Evolutionary conservation across 1,140 invertebrate species (phyloP).

Genomic region (Bombus sylvicola): DNA sequence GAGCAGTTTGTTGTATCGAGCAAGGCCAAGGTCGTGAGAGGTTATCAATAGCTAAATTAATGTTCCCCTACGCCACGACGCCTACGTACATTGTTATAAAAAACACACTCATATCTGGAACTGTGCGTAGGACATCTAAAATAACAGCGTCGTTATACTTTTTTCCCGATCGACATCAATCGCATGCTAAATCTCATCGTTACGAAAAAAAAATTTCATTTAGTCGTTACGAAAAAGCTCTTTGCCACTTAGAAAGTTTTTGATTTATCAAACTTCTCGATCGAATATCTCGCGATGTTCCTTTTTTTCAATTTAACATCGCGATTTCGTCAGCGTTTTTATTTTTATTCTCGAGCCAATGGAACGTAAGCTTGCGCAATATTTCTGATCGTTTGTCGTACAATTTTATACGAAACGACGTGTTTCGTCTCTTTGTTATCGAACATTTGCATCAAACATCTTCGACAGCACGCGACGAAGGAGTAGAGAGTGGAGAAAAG

Average conservation of each 20-base stretch:
- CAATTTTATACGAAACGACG: background rate
- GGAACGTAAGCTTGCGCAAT: background rate
- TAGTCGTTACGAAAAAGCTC: background rate
- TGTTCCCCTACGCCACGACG: slow-evolving; percentile 27
- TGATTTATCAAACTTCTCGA: background rate
- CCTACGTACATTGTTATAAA: slow-evolving; percentile 43
- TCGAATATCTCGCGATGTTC: too few relatives aligned
- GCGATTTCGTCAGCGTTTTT: background rate
- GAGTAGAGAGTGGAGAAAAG: background rate
- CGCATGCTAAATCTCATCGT: background rate
- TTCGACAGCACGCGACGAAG: background rate
- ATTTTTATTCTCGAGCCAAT: background rate
- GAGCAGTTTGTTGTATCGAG: slow-evolving; percentile 57
- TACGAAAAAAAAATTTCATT: background rate
- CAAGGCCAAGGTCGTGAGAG: slow-evolving; percentile 70
- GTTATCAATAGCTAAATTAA: slow-evolving; percentile 75
- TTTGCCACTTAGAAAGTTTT: background rate
- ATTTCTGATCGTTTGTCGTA: background rate
- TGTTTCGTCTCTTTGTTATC: background rate
- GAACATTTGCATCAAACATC: background rate
- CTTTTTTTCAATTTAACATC: background rate
- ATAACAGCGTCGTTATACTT: background rate
- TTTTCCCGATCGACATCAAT: background rate
- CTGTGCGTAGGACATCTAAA: background rate
- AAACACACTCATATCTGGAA: slow-evolving; percentile 1